These are phyloP conservation scores for Meliscaeva auricollis DNA, from an alignment of 2,888 invertebrate species.

Conservation along the genomic window DNA sequence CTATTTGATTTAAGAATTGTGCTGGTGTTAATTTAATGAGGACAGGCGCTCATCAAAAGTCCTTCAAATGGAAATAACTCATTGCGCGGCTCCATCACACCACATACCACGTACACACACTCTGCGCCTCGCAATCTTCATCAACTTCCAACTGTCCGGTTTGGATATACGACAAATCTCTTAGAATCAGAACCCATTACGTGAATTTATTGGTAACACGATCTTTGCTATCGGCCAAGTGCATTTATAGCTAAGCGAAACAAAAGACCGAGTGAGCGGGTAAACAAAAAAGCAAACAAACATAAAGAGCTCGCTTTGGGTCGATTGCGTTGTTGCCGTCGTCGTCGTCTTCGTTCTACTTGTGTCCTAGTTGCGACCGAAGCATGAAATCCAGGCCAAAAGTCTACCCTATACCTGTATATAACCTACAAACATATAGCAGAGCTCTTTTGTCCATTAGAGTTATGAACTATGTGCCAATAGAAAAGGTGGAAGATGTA, in stretches of 20 bases:
- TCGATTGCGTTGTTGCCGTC: slow-evolving; percentile 50
- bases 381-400: slow-evolving; percentile 75
- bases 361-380: slow-evolving; percentile 71
- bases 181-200: slow-evolving; percentile 69
- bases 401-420: slow-evolving; percentile 57
- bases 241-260: slow-evolving; percentile 67
- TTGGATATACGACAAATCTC: slow-evolving; percentile 30
- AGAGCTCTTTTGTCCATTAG: slow-evolving; percentile 34
- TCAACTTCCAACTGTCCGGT: slow-evolving; percentile 33
- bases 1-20: background rate
- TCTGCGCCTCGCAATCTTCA: background rate
- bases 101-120: too few relatives aligned
- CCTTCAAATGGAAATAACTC: slow-evolving; percentile 63
- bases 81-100: background rate
- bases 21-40: slow-evolving; percentile 46
- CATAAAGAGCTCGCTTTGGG: slow-evolving; percentile 24
- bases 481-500: slow-evolving; percentile 16
- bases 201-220: slow-evolving; percentile 76
- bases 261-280: slow-evolving; percentile 59
- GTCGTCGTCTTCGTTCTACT: slow-evolving; percentile 12
- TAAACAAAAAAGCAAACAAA: slow-evolving; percentile 7
- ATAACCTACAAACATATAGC: background rate
- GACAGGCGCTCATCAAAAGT: slow-evolving; percentile 58
- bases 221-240: slow-evolving; percentile 76
- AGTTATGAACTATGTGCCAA: slow-evolving; percentile 48